A percentile compares a stretch with the other conserved stretches of the same genome.
These are phyloP conservation scores for Leptinotarsa lineolata DNA, from an alignment of 1,140 invertebrate genomes.

Conservation along the genomic window DNA sequence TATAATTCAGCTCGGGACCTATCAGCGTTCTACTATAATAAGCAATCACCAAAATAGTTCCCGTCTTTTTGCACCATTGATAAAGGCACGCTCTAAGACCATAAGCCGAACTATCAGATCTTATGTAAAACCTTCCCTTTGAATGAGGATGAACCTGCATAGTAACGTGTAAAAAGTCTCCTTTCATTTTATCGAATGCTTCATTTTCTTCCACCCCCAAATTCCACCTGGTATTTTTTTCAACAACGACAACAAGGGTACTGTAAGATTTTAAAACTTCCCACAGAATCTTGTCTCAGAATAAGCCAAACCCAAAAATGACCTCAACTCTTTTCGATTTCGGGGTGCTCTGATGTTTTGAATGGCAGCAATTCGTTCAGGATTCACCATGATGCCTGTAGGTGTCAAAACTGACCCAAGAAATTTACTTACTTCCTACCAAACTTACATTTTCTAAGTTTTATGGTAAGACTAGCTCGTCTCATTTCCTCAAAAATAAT, in stretches of 20 bases:
- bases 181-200: conserved; percentile 21
- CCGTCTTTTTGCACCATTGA: neutral
- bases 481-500: conserved; percentile 53
- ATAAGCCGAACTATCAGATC: conserved; percentile 10
- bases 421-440: conserved; percentile 34
- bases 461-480: conserved; percentile 56
- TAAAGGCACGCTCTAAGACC: conserved; percentile 11
- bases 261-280: neutral
- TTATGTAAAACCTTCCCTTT: conserved; percentile 9
- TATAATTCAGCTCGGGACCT: neutral
- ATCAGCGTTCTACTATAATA: neutral
- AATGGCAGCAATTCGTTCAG: conserved; percentile 16
- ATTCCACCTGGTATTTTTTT: too few relatives aligned
- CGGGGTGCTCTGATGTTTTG: conserved; percentile 45
- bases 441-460: conserved; percentile 57
- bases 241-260: too few relatives aligned
- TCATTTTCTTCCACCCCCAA: neutral
- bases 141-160: conserved; percentile 10
- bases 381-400: conserved; percentile 10
- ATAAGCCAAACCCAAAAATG: conserved; percentile 55
- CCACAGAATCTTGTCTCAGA: conserved; percentile 56
- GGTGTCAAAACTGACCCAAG: conserved; percentile 18
- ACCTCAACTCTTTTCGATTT: conserved; percentile 51
- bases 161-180: conserved; percentile 14
- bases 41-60: neutral